phyloP scores from a whole-genome alignment of 2,113 vertebrate genomes.

The Smithornis capensis region DNA sequence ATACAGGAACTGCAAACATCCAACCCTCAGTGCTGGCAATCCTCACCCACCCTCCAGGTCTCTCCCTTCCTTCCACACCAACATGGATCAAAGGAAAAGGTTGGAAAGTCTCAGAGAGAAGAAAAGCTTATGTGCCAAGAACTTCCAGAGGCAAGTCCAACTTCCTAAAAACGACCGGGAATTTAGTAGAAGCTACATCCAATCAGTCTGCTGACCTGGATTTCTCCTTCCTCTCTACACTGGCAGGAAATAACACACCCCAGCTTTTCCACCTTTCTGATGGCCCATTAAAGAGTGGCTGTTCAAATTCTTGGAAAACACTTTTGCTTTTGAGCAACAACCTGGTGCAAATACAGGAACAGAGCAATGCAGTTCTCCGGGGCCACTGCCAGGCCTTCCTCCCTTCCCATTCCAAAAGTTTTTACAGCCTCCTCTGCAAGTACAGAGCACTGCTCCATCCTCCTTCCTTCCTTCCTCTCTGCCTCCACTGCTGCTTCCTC shows the following conservation, averaged over 20 bases:
- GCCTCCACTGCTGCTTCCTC: background rate
- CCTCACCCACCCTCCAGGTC: background rate
- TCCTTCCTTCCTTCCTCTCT: conserved; percentile 6
- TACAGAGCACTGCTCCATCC: background rate
- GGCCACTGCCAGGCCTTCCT: background rate
- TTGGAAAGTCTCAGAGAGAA: background rate
- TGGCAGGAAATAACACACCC: background rate
- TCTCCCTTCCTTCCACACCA: background rate
- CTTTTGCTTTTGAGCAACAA: background rate
- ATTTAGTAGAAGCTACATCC: background rate
- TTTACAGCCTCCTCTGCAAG: background rate
- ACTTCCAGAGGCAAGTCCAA: conserved; percentile 31
- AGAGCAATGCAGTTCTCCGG: background rate
- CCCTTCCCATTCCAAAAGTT: background rate
- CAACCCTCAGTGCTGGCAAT: background rate
- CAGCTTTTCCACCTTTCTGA: background rate
- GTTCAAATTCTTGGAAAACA: background rate
- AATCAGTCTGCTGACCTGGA: background rate
- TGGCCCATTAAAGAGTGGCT: background rate
- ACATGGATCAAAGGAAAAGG: background rate
- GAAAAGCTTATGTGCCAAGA: background rate
- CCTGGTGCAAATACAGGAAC: background rate
- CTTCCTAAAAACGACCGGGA: background rate
- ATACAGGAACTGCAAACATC: background rate
- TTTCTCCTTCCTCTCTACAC: background rate